These are phyloP conservation scores for Rutilus rutilus DNA, from an alignment of 2,113 vertebrate species.

Conservation along the genomic window DNA sequence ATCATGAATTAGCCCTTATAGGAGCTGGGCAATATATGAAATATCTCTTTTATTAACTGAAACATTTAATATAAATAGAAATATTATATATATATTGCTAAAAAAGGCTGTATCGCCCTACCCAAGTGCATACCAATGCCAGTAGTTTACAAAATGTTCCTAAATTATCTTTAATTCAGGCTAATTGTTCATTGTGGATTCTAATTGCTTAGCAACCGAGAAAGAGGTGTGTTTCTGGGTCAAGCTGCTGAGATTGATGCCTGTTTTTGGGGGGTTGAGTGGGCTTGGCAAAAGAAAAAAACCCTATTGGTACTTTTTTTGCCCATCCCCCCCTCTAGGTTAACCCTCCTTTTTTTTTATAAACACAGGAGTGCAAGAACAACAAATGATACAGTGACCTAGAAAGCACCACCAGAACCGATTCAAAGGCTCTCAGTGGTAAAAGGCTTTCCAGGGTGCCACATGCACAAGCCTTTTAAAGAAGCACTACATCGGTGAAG, in stretches of 20 bases:
- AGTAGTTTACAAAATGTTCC: conserved; percentile 34
- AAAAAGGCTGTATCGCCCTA: neutral
- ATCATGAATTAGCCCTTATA: neutral
- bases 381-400: conserved; percentile 71
- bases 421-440: conserved; percentile 67
- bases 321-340: conserved; percentile 62
- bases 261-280: conserved; percentile 35
- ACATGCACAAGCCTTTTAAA: conserved; percentile 39
- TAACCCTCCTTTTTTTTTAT: neutral
- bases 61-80: too few relatives aligned
- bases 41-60: neutral
- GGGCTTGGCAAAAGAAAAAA: conserved; percentile 45
- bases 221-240: conserved; percentile 67
- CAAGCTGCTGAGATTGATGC: conserved; percentile 49
- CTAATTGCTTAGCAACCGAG: conserved; percentile 66
- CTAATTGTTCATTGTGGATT: conserved; percentile 62
- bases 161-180: conserved; percentile 57
- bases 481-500: neutral
- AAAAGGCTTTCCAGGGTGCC: conserved; percentile 66
- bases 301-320: conserved; percentile 6
- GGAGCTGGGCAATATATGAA: neutral
- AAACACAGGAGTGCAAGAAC: conserved; percentile 54
- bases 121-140: neutral
- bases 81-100: too few relatives aligned
- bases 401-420: conserved; percentile 68